Base-by-base conservation (phyloP, 2,797 vertebrate genomes). In the Dallia pectoralis region DNA sequence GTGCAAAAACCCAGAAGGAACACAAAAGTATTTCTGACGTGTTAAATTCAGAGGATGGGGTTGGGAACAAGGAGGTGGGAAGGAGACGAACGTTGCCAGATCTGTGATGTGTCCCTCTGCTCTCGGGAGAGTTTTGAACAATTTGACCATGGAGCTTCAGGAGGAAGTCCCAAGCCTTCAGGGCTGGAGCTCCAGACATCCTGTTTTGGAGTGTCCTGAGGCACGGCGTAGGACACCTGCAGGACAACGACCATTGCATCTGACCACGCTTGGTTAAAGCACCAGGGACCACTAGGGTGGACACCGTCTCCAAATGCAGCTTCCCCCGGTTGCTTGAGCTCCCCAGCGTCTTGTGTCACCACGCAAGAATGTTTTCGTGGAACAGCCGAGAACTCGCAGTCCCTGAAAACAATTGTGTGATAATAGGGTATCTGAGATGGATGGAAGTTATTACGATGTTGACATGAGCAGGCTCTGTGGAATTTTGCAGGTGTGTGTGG, bases 91-190 rank as follows among this genome's bases (percentile, higher is more conserved):
- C 82, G 76, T 22, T 90, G 89, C 89, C 91, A 91, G 85, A 87
- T 87, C 87, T 87, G 84, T 89, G 87, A 91, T 89, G 86, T 69
- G 87, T 86, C 89, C 87, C 87, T 91, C 81, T 30, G 75, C 81
- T 81, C 85, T 88, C n/a, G 72, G 67, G 61, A 64, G 36, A 44
- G 27, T 32, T 44, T 29, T 68, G 65, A 70, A 73, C 48, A 64
- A 67, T 65, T 30, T 6, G 44, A n/a, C 30, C 40, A 53, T 16
- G 74, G 81, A 68, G 83, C 83, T 88, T 81, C 75, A 84, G 89
- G 87, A 92, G 89, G 89, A 92, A 92, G 90, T 92, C 89, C 88
- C 88, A 84, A 80, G 85, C 82, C 89, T 86, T 80, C 40, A 44
- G 8, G 1, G 40, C 40, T 85, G 89, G 89, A 90, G 90, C 87